Conservation (phyloP, 92 coral and sea anemone genomes). For the Parazoanthus atlanticus region DNA sequence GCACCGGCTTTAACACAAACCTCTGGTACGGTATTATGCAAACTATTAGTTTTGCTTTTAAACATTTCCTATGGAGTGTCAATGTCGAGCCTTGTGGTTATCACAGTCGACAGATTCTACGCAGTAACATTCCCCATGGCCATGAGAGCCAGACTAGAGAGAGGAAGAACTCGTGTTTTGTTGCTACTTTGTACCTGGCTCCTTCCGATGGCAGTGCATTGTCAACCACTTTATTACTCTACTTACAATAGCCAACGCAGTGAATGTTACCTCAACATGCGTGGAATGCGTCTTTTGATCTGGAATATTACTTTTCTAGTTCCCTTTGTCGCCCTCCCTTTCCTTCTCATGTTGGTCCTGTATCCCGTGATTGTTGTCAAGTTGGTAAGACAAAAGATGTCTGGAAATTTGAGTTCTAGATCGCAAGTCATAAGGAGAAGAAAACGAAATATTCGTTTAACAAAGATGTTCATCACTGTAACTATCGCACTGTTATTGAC, state of each 20-base stretch:
- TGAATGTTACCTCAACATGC: neutral
- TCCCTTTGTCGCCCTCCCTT: neutral
- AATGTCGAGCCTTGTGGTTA: neutral
- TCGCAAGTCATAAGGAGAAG: slow-evolving; percentile 1
- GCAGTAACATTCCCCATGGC: neutral
- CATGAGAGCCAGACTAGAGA: neutral
- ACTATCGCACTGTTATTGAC: neutral
- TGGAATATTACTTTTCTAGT: neutral
- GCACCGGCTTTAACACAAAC: neutral
- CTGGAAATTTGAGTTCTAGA: neutral
- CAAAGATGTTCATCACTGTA: neutral
- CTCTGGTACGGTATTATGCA: neutral
- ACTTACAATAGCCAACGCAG: neutral
- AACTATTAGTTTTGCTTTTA: neutral
- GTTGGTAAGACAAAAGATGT: neutral
- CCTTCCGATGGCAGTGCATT: neutral
- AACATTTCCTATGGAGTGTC: neutral
- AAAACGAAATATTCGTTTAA: slow-evolving; percentile 2
- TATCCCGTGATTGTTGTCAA: slow-evolving; percentile 5
- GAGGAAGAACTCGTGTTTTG: neutral
- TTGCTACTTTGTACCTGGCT: neutral
- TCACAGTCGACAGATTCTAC: neutral
- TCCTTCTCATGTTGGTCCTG: neutral
- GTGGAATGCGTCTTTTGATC: neutral
- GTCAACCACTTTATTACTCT: neutral